A percentile compares a stretch with the other conserved stretches of the same genome.
phyloP scores from a whole-genome alignment of 2,888 invertebrate species.

The Trypoxylon attenuatum region DNA sequence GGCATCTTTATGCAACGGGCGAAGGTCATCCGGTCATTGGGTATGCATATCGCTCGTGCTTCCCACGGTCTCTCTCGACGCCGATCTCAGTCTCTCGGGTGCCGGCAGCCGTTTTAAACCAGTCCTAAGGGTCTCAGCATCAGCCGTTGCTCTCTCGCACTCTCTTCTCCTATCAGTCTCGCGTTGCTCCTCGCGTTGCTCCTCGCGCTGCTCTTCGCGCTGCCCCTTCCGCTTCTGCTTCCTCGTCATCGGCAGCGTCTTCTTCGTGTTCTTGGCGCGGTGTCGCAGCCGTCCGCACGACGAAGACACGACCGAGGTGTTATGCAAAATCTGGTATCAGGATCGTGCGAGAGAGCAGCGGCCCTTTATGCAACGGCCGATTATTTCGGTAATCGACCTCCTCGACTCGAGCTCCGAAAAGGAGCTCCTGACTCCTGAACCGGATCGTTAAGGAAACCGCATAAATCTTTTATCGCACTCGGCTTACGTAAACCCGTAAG shows the following conservation, averaged over 20 bases:
- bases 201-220: neutral
- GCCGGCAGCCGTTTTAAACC: constrained; percentile 58
- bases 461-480: neutral
- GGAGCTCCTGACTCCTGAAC: constrained; percentile 14
- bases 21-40: constrained; percentile 72
- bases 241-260: neutral
- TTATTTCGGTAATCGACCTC: constrained; percentile 42
- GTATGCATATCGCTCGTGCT: constrained; percentile 68
- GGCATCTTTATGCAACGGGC: constrained; percentile 72
- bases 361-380: constrained; percentile 32
- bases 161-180: constrained; percentile 5
- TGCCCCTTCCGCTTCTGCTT: neutral
- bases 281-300: too few relatives aligned
- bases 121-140: constrained; percentile 54
- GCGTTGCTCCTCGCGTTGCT: neutral
- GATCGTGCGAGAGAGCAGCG: constrained; percentile 15
- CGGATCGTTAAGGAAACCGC: constrained; percentile 31
- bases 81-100: constrained; percentile 4
- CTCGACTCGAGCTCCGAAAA: constrained; percentile 3
- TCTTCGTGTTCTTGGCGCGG: neutral
- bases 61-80: constrained; percentile 61
- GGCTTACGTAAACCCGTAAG: constrained; percentile 11
- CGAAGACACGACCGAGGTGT: too few relatives aligned
- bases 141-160: constrained; percentile 1
- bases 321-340: constrained; percentile 23